Conservation (phyloP, 1,140 invertebrate species). For the Campoletis sonorensis region DNA sequence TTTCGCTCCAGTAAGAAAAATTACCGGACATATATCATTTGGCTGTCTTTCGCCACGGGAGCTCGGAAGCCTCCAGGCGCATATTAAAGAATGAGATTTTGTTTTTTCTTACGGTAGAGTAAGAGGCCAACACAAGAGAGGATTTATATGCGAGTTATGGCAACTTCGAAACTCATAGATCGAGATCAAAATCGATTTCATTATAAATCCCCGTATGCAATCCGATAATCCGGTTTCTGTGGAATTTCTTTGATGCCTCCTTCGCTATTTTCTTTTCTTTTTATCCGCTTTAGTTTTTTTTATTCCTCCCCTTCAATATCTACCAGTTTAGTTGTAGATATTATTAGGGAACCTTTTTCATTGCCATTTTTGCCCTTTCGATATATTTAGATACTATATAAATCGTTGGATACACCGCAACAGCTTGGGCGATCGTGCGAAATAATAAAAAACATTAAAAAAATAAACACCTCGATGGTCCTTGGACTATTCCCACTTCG, state of each 20-base stretch:
- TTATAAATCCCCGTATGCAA: background rate
- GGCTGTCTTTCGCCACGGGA: conserved; percentile 54
- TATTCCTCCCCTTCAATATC: background rate
- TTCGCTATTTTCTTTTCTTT: background rate
- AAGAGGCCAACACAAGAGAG: conserved; percentile 24
- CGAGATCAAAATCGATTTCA: conserved; percentile 41
- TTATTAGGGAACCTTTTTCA: background rate
- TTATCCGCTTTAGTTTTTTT: background rate
- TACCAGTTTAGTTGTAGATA: background rate
- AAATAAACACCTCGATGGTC: background rate
- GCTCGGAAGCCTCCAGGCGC: conserved; percentile 50
- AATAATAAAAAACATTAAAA: background rate
- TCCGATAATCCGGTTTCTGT: conserved; percentile 29
- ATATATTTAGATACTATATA: conserved; percentile 28
- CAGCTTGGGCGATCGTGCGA: background rate
- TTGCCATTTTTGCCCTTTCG: conserved; percentile 23
- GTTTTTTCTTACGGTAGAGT: background rate
- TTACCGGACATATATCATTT: conserved; percentile 61
- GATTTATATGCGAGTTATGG: conserved; percentile 48
- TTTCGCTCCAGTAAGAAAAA: conserved; percentile 64
- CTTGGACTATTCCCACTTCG: conserved; percentile 25
- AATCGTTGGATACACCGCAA: background rate
- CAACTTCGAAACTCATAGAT: conserved; percentile 16
- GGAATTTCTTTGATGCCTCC: conserved; percentile 2
- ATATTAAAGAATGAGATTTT: conserved; percentile 47